A percentile compares a stretch with the other conserved stretches of the same genome.
Conservation (phyloP, 2,113 vertebrate species). For the Psilopogon haemacephalus region DNA sequence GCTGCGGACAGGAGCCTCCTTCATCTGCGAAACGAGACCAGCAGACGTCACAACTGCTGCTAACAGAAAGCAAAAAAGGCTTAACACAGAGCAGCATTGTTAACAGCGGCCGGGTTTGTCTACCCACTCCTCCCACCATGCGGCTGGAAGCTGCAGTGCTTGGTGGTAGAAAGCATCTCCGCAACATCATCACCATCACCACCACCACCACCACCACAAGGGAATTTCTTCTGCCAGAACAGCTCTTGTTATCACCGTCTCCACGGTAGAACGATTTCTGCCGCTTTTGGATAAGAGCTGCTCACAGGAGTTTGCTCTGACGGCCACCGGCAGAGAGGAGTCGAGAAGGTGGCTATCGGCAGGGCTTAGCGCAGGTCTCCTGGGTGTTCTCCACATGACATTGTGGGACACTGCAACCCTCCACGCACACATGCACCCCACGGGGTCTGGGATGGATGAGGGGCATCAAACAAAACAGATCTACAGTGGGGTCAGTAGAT, state of each 20-base stretch:
- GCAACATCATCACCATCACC: neutral
- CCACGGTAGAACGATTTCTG: neutral
- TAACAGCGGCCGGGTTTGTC: rapidly evolving
- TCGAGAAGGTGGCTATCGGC: neutral
- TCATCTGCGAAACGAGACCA: neutral
- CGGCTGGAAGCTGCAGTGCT: neutral
- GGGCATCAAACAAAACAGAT: neutral
- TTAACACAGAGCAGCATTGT: neutral
- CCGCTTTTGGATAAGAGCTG: neutral
- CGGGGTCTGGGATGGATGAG: neutral
- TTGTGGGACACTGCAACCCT: neutral
- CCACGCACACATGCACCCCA: neutral
- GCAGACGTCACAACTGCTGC: neutral
- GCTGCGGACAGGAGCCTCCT: neutral
- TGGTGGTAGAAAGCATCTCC: neutral
- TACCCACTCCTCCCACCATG: neutral
- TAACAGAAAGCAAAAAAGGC: neutral
- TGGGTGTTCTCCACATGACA: neutral
- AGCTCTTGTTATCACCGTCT: neutral
- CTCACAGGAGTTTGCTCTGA: neutral
- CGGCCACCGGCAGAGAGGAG: neutral
- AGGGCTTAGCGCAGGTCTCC: neutral
- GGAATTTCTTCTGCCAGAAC: neutral
- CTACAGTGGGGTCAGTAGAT: neutral
- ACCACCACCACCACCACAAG: too few relatives aligned